phyloP scores from a whole-genome alignment of 2,797 vertebrate genomes.

The Microctenopoma lineatum region DNA sequence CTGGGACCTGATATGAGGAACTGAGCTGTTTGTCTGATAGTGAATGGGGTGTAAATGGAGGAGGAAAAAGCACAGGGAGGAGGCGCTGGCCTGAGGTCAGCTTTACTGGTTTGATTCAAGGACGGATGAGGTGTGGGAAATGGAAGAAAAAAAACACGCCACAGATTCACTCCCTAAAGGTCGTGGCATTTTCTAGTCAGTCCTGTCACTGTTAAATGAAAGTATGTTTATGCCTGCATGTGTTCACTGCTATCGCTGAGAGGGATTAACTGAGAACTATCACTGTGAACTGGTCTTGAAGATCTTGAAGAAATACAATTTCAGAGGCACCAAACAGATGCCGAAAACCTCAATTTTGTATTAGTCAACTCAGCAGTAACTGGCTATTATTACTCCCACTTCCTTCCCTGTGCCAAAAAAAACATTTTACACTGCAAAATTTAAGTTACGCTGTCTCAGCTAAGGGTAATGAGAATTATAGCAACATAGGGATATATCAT shows the following conservation, averaged over 20 bases:
- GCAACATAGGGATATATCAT: background rate
- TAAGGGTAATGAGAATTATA: background rate
- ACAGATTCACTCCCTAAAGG: conserved; percentile 43
- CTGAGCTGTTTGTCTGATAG: conserved; percentile 38
- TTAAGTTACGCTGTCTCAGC: conserved; percentile 36
- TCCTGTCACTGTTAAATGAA: conserved; percentile 26
- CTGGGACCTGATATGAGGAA: conserved; percentile 63
- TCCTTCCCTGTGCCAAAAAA: conserved; percentile 31
- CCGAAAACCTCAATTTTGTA: conserved; percentile 14
- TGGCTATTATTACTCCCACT: conserved; percentile 15
- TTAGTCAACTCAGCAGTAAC: conserved; percentile 40
- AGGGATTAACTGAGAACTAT: conserved; percentile 13
- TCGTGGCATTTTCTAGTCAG: conserved; percentile 55
- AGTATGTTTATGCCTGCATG: conserved; percentile 40
- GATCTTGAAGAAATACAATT: conserved; percentile 14
- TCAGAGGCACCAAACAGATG: conserved; percentile 14
- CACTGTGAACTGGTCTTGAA: conserved; percentile 2
- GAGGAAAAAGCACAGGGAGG: conserved; percentile 58
- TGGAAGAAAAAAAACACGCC: conserved; percentile 42
- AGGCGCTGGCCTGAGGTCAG: conserved; percentile 57
- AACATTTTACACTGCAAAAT: background rate
- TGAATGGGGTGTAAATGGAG: conserved; percentile 43
- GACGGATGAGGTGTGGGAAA: conserved; percentile 71
- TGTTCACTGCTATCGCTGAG: conserved; percentile 36
- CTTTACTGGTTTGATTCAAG: conserved; percentile 36